Evolutionary conservation across 2,113 vertebrate genomes (phyloP).

Genomic region (Paradisaea rubra): DNA sequence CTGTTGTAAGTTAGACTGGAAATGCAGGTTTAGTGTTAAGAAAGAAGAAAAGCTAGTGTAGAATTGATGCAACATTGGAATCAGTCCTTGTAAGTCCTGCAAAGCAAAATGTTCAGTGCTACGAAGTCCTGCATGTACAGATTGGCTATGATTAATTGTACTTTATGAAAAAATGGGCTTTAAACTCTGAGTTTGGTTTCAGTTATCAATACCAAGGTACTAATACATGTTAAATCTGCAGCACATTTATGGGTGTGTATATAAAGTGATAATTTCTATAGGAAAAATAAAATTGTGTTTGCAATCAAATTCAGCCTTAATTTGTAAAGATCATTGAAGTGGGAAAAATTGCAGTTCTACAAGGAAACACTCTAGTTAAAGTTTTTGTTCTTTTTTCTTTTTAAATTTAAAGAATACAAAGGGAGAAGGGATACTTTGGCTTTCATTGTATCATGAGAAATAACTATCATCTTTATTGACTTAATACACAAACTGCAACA

Average conservation of each 20-base stretch:
- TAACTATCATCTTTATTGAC: neutral
- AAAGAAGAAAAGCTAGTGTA: neutral
- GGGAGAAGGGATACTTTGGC: neutral
- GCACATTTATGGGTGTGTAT: neutral
- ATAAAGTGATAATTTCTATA: neutral
- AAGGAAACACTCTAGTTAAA: neutral
- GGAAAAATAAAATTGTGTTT: neutral
- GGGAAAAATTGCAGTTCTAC: neutral
- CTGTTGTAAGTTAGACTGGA: neutral
- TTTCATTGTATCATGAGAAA: neutral
- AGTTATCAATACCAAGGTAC: neutral
- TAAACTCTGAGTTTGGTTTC: slow-evolving; percentile 25
- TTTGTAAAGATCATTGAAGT: neutral
- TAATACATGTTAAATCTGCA: neutral
- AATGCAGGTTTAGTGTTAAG: neutral
- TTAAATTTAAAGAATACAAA: neutral
- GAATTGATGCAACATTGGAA: neutral
- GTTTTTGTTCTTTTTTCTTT: neutral
- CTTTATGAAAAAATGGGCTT: slow-evolving; percentile 23
- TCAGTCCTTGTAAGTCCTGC: neutral
- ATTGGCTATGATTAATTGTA: neutral
- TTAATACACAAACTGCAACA: neutral
- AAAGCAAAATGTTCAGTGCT: neutral
- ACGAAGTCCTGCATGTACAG: neutral
- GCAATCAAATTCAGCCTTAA: neutral